Percentiles rank a stretch among this genome's conserved stretches.
These are phyloP conservation scores for Trialeurodes vaporariorum DNA, from an alignment of 1,140 invertebrate species.

Conservation along the genomic window DNA sequence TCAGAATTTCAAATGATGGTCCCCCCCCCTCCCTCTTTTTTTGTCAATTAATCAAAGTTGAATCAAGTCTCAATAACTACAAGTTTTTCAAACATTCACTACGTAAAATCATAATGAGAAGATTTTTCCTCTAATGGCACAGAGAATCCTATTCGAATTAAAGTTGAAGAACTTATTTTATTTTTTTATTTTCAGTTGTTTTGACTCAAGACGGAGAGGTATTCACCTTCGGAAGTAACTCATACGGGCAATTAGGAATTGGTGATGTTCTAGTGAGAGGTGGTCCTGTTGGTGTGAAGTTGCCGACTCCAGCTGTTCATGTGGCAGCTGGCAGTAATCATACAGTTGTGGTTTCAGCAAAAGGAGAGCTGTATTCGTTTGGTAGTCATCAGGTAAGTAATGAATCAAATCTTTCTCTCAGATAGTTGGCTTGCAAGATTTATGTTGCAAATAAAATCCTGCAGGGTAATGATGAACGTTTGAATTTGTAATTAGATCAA, in stretches of 20 bases:
- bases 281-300: constrained; percentile 59
- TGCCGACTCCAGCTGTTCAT: constrained; percentile 53
- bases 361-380: constrained; percentile 88
- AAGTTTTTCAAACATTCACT: no score
- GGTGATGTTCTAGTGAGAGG: constrained; percentile 68
- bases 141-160: no score
- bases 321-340: constrained; percentile 92
- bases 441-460: not conserved
- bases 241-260: constrained; percentile 84
- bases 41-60: no score
- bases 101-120: no score
- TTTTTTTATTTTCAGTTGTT: constrained; percentile 46
- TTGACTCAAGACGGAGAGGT: constrained; percentile 60
- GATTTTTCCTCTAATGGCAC: no score
- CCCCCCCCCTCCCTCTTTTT: no score
- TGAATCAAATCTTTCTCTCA: constrained; percentile 6
- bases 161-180: no score
- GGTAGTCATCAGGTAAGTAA: constrained; percentile 69
- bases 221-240: constrained; percentile 86
- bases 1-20: no score
- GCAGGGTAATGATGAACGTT: not conserved
- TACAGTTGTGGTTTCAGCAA: constrained; percentile 75
- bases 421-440: not conserved
- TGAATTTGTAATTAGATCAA: not conserved
- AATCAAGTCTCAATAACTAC: no score